Conservation (phyloP, 2,113 vertebrate genomes). For the Pagrus major region DNA sequence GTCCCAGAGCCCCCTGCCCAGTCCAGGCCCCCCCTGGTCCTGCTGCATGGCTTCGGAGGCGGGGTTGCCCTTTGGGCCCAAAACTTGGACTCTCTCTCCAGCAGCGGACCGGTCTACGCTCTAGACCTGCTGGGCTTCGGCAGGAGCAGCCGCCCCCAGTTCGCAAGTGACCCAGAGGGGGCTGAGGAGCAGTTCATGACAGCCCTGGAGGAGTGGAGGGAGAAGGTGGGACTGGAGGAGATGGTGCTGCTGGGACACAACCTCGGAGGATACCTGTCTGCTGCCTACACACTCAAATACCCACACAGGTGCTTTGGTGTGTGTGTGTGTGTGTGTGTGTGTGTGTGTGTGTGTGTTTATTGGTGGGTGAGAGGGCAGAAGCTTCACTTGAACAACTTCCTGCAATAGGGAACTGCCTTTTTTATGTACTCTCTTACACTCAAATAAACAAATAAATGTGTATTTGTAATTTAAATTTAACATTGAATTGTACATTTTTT, state of each 20-base stretch:
- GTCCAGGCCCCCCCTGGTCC: constrained; percentile 88
- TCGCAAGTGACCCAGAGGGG: constrained; percentile 84
- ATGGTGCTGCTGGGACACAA: constrained; percentile 96
- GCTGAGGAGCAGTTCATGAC: constrained; percentile 92
- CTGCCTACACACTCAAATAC: constrained; percentile 91
- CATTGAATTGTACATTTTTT: neutral
- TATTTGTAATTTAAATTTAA: neutral
- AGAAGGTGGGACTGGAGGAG: constrained; percentile 87
- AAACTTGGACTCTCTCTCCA: constrained; percentile 91
- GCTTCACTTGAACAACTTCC: neutral
- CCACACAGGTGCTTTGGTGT: constrained; percentile 84
- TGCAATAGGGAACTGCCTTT: neutral
- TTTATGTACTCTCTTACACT: constrained; percentile 68
- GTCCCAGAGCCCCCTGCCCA: constrained; percentile 3
- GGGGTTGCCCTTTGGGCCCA: constrained; percentile 94
- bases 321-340: neutral
- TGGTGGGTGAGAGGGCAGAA: neutral
- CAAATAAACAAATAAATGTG: neutral
- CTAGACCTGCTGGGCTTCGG: constrained; percentile 95
- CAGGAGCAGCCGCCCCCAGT: constrained; percentile 90
- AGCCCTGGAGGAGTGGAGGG: constrained; percentile 93
- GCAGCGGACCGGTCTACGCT: constrained; percentile 88
- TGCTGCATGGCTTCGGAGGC: constrained; percentile 94
- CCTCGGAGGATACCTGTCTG: constrained; percentile 92
- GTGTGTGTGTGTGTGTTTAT: neutral